These are phyloP conservation scores for Diplodus puntazzo DNA, from an alignment of 2,797 vertebrate genomes.

Conservation along the genomic window DNA sequence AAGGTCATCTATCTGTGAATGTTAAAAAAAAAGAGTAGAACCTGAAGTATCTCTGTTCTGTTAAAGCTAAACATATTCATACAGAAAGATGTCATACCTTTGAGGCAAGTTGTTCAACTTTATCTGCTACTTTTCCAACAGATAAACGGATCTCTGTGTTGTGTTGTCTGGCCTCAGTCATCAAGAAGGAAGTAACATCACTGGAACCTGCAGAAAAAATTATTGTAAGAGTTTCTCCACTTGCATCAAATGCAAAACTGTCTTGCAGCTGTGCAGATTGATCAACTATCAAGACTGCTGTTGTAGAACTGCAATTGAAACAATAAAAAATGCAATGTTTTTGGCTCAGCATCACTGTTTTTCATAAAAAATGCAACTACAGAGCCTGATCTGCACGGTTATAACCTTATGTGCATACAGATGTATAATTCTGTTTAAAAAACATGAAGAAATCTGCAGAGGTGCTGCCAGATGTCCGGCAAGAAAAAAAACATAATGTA, in stretches of 20 bases:
- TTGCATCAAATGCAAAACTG: neutral
- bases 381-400: no score
- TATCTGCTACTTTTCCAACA: conserved; percentile 94
- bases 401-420: no score
- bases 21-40: neutral
- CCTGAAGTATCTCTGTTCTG: neutral
- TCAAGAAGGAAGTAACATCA: conserved; percentile 94
- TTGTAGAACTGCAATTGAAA: neutral
- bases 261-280: neutral
- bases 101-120: conserved; percentile 92
- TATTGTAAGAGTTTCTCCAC: neutral
- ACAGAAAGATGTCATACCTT: conserved; percentile 83
- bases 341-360: no score
- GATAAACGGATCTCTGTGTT: conserved; percentile 95
- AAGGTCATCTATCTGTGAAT: conserved; percentile 89
- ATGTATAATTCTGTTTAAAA: no score
- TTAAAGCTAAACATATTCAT: neutral
- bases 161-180: conserved; percentile 96
- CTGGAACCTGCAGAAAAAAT: conserved; percentile 80
- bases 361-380: no score
- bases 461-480: no score
- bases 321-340: neutral
- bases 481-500: no score
- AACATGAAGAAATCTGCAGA: no score
- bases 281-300: neutral